phyloP scores from a whole-genome alignment of 2,888 invertebrate genomes.

The Nemurella pictetii region DNA sequence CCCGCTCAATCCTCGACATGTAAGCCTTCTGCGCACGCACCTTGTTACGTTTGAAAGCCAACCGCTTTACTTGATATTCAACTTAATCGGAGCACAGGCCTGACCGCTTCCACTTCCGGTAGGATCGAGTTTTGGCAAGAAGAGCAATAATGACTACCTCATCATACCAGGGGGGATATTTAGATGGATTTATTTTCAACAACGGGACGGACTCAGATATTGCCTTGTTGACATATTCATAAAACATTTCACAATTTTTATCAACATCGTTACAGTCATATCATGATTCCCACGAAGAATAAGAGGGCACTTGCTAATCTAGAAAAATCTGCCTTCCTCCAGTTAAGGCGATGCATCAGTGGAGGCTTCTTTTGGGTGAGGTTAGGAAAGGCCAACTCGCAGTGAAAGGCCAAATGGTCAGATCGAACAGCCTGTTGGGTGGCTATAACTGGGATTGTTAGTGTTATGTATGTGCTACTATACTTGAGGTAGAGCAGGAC shows the following conservation, averaged over 20 bases:
- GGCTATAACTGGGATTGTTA: not conserved
- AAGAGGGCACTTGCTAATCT: not conserved
- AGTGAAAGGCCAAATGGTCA: not conserved
- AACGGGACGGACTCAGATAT: not conserved
- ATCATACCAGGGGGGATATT: constrained; percentile 1
- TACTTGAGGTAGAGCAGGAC: no score
- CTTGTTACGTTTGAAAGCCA: not conserved
- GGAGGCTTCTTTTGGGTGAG: not conserved
- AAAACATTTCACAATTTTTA: not conserved
- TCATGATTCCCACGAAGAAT: not conserved
- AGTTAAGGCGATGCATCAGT: not conserved
- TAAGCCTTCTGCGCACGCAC: not conserved
- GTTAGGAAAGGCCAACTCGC: not conserved
- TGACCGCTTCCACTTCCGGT: no score
- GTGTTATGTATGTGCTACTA: no score
- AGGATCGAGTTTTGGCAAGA: no score
- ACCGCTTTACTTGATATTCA: not conserved
- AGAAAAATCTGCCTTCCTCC: not conserved
- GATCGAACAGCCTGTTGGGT: not conserved
- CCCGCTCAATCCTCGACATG: no score
- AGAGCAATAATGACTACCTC: not conserved
- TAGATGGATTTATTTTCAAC: not conserved
- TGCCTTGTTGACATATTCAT: no score
- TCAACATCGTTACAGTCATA: not conserved
- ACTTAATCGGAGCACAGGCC: not conserved